Evolutionary conservation across 2,113 vertebrate species (phyloP), one percentile per base, ranked within the genome.

Genomic region (Gallinago jamesoni): DNA sequence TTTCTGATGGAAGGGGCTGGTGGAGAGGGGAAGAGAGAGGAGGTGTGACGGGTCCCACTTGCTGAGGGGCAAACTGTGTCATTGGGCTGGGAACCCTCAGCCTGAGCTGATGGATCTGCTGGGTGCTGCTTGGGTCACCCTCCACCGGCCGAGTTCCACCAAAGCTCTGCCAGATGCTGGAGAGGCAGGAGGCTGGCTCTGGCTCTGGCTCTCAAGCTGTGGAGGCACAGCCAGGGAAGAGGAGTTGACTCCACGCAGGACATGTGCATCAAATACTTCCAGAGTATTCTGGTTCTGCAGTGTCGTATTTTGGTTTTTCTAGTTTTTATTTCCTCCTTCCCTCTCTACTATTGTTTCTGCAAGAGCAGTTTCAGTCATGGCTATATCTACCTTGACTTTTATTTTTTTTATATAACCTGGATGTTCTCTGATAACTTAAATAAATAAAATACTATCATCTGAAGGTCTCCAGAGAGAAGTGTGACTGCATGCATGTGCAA

Each of bases 71-170:
- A 77, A 57, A 45, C 68, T 8, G 9, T 73, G 33, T 85, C 57
- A 66, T 83, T 86, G 82, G 66, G 43, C 77, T 90, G 69, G 56
- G 62, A 85, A 64, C 74, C 23, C 3, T 4, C 25, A 69, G 83
- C 39, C 37, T 19, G 75, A 76, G 85, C 63, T 76, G 48, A 43
- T 91, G 55, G 74, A 14, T 27, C 77, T 85, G 66, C 88, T 80
- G 79, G 53, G 25, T 82, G 1, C 77, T 75, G 66, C 27, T 48
- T 9, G 59, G n/a, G 50, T 85, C 2, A 7, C 53, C 81, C 37
- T 77, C 57, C 27, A 73, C 90, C 85, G 69, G 76, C 88, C 39
- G 59, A 83, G 88, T 83, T 93, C 45, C 60, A 62, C 81, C 62
- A 95, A 96, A 82, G 72, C 21, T 50, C 3, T 10, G 1, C 73